These are phyloP conservation scores for Antechinus stuartii DNA, from an alignment of 2,113 vertebrate species.

Conservation along the genomic window DNA sequence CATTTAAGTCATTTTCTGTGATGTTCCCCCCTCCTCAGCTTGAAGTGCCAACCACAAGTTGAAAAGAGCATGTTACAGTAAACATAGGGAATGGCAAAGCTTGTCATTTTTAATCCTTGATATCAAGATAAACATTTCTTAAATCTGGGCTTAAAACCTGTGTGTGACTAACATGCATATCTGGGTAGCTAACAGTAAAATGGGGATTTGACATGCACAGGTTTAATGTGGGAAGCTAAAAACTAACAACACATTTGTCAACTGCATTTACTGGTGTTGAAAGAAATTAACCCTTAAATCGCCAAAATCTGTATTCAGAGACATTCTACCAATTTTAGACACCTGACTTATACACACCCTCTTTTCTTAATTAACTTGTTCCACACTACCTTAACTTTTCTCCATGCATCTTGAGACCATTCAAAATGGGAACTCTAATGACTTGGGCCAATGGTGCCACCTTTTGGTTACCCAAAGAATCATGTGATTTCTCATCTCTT, in stretches of 20 bases:
- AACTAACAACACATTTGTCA: background rate
- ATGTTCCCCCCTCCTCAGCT: background rate
- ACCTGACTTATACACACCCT: background rate
- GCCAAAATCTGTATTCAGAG: background rate
- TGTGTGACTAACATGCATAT: background rate
- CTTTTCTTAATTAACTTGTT: background rate
- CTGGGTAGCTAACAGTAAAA: constrained; percentile 23
- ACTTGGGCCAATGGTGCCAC: background rate
- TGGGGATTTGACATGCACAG: background rate
- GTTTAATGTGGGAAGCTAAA: constrained; percentile 6
- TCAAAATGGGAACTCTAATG: background rate
- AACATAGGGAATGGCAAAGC: background rate
- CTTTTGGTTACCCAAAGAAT: background rate
- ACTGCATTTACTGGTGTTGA: background rate
- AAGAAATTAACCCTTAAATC: background rate
- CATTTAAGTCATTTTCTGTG: constrained; percentile 27
- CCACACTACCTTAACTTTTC: background rate
- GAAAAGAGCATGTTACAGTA: background rate
- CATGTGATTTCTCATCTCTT: background rate
- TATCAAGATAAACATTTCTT: background rate
- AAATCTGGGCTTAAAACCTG: background rate
- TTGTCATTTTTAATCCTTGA: constrained; percentile 27
- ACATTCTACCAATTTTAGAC: background rate
- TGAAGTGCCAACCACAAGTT: constrained; percentile 28
- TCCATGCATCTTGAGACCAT: background rate